Base-by-base conservation (phyloP, 1,140 invertebrate genomes). In the Mercenaria mercenaria region DNA sequence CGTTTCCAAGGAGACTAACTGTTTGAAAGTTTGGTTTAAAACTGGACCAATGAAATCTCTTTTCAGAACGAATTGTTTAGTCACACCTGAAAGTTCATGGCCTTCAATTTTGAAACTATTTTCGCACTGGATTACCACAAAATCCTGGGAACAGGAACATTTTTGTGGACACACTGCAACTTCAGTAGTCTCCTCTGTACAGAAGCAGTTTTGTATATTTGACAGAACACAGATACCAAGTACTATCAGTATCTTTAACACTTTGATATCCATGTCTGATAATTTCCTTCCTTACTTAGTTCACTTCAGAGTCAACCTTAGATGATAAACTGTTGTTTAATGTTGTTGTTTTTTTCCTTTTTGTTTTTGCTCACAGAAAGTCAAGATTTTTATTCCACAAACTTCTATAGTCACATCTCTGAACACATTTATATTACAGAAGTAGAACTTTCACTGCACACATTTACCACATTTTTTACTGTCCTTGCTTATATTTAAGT, bases 41-140 rank as follows among this genome's bases (percentile, higher is more conserved):
- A 89, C 23, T 67, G 87, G 87, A 56, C 41, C 79, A 56, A 72
- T 79, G 34, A 89, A 89, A 81, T 89, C 32, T 34, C 79, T 67
- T 20, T 1, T 39, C 13, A 89, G 26, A 52, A 74, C 26, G 6
- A 89, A 41, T 56, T 82, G 43, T 82, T 89, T 81, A 23, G 87
- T 89, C 50, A 81, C 15, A 1, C 20, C n/a, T 29, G 87, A 20
- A 26, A 89, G 29, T 15, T 56, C 15, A 59, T 72, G 41, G 15
- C 50, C 77, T 2, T 29, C 29, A 26, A 72, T 29, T 59, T 82
- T 72, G 18, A 89, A 81, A 26, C 39, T 43, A 50, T 89, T 89
- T 32, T 72, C 15, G 43, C 87, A 89, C 13, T 81, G 52, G 1
- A 89, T 26, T 18, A 43, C 32, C 6, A n/a, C n/a, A 72, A 89